Evolutionary conservation across 2,888 invertebrate genomes (phyloP).

Genomic region (Stenichneumon culpator): DNA sequence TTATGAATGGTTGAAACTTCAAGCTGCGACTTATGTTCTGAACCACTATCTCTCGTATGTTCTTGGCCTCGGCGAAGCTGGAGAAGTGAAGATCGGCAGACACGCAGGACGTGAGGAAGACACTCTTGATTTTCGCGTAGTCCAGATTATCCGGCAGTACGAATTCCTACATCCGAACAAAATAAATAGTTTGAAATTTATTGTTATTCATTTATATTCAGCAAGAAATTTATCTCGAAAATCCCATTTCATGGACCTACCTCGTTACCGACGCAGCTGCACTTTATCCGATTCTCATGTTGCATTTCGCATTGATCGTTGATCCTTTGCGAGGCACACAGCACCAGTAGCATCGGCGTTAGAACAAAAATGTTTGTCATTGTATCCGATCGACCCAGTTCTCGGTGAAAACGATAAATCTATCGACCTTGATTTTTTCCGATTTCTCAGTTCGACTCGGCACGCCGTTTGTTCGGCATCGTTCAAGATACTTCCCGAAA

Average conservation of each 20-base stretch:
- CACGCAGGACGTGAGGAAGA: conserved; percentile 73
- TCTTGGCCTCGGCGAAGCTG: conserved; percentile 70
- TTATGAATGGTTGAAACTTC: conserved; percentile 70
- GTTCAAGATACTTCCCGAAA: conserved; percentile 9
- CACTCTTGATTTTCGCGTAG: conserved; percentile 73
- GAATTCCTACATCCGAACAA: conserved; percentile 71
- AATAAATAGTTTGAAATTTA: background rate
- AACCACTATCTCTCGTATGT: conserved; percentile 72
- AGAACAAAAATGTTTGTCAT: conserved; percentile 59
- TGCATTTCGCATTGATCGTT: conserved; percentile 72
- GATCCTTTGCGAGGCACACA: conserved; percentile 57
- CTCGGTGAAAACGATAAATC: conserved; percentile 1
- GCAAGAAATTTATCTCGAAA: background rate
- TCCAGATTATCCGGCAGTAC: conserved; percentile 72
- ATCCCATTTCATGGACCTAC: conserved; percentile 62
- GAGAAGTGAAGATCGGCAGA: conserved; percentile 73
- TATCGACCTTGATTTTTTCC: background rate
- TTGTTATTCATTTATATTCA: background rate
- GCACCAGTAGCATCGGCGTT: conserved; percentile 26
- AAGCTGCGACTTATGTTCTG: conserved; percentile 75
- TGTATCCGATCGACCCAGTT: conserved; percentile 5
- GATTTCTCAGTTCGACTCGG: conserved; percentile 18
- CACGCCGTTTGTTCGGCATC: conserved; percentile 19
- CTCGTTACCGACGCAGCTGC: conserved; percentile 74
- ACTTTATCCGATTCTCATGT: conserved; percentile 67